These are phyloP conservation scores for Cheilosia pagana DNA, from an alignment of 2,888 invertebrate genomes.

Conservation along the genomic window DNA sequence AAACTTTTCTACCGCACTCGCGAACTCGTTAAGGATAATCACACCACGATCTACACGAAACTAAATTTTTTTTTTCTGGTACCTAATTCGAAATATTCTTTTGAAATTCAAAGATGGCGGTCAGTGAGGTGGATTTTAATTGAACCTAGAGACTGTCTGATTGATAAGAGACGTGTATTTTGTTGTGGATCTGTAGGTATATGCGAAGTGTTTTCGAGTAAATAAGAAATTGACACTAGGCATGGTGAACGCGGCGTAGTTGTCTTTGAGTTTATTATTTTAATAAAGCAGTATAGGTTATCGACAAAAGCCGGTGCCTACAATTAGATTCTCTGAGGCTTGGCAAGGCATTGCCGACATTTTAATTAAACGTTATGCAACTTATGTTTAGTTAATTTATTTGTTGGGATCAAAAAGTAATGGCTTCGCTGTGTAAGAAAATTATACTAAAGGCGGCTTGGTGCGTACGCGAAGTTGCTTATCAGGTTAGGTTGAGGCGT, in stretches of 20 bases:
- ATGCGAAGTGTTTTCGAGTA: slow-evolving; percentile 25
- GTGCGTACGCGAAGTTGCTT: too few species aligned
- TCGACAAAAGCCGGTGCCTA: too few species aligned
- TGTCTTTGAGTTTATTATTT: neutral
- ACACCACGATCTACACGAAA: slow-evolving; percentile 26
- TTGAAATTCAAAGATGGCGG: neutral
- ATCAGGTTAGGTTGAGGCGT: too few species aligned
- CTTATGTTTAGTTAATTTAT: too few species aligned
- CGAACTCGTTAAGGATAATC: slow-evolving; percentile 26
- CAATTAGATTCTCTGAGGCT: too few species aligned
- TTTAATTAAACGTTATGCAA: too few species aligned
- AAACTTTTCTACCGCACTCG: slow-evolving; percentile 11
- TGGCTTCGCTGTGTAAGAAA: too few species aligned
- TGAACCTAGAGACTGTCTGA: slow-evolving; percentile 4
- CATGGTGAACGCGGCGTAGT: slow-evolving; percentile 10
- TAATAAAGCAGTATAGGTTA: too few species aligned
- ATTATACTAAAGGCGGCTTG: too few species aligned
- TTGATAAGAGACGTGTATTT: slow-evolving; percentile 41
- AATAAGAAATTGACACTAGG: neutral
- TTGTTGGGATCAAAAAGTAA: too few species aligned
- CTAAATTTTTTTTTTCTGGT: slow-evolving; percentile 22
- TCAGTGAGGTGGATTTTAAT: slow-evolving; percentile 19
- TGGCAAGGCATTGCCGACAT: too few species aligned
- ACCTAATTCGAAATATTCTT: slow-evolving; percentile 11
- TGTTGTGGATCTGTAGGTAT: slow-evolving; percentile 25